Evolutionary conservation across 2,888 invertebrate genomes (phyloP).

Genomic region (Dexiosoma caninum): DNA sequence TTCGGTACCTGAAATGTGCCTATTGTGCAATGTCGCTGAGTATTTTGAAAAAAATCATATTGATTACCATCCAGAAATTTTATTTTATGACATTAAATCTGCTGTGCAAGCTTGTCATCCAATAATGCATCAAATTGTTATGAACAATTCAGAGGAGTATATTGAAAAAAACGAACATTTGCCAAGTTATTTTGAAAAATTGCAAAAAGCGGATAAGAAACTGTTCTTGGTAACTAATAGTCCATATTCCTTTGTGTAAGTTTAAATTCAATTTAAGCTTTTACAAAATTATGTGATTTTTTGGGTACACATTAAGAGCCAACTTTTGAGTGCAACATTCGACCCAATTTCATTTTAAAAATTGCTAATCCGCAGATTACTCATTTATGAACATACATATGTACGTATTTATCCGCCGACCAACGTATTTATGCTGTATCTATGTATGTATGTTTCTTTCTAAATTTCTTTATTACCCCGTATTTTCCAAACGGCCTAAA

Average conservation of each 20-base stretch:
- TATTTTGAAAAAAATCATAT: conserved; percentile 93
- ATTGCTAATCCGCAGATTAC: too few species aligned
- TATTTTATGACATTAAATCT: conserved; percentile 95
- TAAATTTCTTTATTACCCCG: too few species aligned
- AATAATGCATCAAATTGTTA: conserved; percentile 93
- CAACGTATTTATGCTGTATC: too few species aligned
- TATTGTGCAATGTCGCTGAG: conserved; percentile 95
- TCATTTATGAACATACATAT: too few species aligned
- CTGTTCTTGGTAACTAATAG: conserved; percentile 98
- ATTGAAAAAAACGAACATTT: conserved; percentile 87
- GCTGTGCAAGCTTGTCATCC: conserved; percentile 93
- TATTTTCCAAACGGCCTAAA: too few species aligned
- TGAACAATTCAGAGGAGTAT: conserved; percentile 87
- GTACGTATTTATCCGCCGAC: too few species aligned
- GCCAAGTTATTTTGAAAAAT: conserved; percentile 85
- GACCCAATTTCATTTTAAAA: too few species aligned
- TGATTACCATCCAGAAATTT: conserved; percentile 95
- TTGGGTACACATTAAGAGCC: too few species aligned
- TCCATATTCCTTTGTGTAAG: conserved; percentile 96
- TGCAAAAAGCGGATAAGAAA: conserved; percentile 88
- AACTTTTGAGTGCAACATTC: too few species aligned
- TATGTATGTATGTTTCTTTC: too few species aligned
- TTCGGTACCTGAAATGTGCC: conserved; percentile 96
- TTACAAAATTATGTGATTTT: neutral
- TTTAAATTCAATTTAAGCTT: conserved; percentile 65